Percentiles rank a stretch among this genome's conserved stretches.
Evolutionary conservation across 2,888 invertebrate genomes (phyloP).

Genomic region (Amphimallon solstitiale): DNA sequence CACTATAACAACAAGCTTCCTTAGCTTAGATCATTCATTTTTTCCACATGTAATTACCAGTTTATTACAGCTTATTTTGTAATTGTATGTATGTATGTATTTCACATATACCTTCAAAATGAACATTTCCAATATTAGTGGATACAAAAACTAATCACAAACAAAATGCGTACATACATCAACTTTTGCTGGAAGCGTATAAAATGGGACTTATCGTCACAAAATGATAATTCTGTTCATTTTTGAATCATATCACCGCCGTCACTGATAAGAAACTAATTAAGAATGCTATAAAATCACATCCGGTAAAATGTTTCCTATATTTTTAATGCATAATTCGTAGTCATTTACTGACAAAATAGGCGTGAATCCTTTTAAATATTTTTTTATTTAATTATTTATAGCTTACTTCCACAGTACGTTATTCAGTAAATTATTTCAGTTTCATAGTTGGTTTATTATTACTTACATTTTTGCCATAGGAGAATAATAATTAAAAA

Average conservation of each 20-base stretch:
- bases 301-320: conserved; percentile 19
- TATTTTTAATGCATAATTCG: neutral
- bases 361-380: conserved; percentile 17
- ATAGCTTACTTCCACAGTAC: conserved; percentile 15
- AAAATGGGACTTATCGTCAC: conserved; percentile 11
- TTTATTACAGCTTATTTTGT: too few species aligned
- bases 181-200: neutral
- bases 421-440: neutral
- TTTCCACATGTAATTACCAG: too few species aligned
- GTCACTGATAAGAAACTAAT: conserved; percentile 27
- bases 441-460: neutral
- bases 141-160: neutral
- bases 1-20: too few species aligned
- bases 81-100: too few species aligned
- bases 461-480: neutral
- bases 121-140: neutral
- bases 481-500: too few species aligned
- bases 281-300: conserved; percentile 24
- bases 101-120: too few species aligned
- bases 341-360: conserved; percentile 11
- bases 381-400: conserved; percentile 3
- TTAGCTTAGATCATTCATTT: too few species aligned
- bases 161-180: too few species aligned
- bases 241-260: conserved; percentile 25
- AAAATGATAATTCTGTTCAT: conserved; percentile 12